phyloP scores from a whole-genome alignment of 2,113 vertebrate genomes.

The Thryonomys swinderianus region DNA sequence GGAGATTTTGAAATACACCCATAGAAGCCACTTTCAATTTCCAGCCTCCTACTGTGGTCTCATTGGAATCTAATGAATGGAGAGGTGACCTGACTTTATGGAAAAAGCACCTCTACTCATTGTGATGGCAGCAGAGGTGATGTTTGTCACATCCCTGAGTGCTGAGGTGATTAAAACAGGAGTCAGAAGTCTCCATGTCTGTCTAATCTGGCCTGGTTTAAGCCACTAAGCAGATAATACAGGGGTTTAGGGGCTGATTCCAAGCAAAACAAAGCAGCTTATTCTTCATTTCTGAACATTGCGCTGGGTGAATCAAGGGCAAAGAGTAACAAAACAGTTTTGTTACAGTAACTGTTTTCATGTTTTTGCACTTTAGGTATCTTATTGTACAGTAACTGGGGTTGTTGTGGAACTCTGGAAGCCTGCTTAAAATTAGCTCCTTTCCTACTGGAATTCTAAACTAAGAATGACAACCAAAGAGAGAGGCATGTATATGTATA shows the following conservation, averaged over 20 bases:
- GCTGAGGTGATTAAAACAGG: not conserved
- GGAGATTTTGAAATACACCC: not conserved
- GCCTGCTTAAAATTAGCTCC: not conserved
- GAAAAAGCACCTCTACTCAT: not conserved
- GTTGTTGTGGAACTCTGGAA: not conserved
- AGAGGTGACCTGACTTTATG: not conserved
- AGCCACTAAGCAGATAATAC: conserved; percentile 69
- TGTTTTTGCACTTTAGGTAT: not conserved
- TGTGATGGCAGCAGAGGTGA: not conserved
- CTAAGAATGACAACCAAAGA: not conserved
- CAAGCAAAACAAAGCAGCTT: conserved; percentile 65
- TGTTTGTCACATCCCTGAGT: not conserved
- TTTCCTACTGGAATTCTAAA: conserved; percentile 6
- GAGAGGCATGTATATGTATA: not conserved
- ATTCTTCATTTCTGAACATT: conserved; percentile 40
- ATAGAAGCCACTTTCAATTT: not conserved
- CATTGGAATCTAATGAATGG: not conserved
- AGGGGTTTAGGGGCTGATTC: conserved; percentile 59
- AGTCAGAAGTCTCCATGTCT: not conserved
- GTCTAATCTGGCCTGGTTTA: conserved; percentile 47
- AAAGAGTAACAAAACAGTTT: conserved; percentile 35
- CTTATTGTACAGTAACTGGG: not conserved
- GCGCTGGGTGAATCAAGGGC: conserved; percentile 65
- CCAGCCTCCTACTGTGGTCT: not conserved
- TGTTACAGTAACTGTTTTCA: not conserved